Conservation (phyloP, 2,113 vertebrate genomes). For the Coreoperca whiteheadi region DNA sequence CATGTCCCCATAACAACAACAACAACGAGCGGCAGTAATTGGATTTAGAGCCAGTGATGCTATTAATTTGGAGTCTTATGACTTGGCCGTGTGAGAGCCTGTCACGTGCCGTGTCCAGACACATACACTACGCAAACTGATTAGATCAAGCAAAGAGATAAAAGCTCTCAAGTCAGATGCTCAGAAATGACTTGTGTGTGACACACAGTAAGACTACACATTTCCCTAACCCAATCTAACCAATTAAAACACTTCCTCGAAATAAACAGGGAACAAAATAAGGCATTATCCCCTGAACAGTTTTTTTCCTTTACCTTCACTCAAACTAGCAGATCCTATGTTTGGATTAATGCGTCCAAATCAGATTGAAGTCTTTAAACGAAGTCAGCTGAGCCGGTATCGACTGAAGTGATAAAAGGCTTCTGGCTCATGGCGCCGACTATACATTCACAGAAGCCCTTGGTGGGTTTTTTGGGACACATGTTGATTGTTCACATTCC, state of each 20-base stretch:
- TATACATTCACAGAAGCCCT: conserved; percentile 1
- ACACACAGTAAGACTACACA: conserved; percentile 13
- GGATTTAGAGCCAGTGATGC: conserved; percentile 64
- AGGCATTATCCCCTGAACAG: not conserved
- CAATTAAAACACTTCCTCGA: not conserved
- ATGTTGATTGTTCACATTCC: not conserved
- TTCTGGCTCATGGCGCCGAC: not conserved
- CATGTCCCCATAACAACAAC: conserved; percentile 31
- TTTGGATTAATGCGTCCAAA: conserved; percentile 1
- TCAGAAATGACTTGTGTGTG: conserved; percentile 6
- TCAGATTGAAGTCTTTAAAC: not conserved
- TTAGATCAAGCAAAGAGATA: conserved; percentile 46
- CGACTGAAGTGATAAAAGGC: not conserved
- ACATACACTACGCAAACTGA: conserved; percentile 41
- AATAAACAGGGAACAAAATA: conserved; percentile 4
- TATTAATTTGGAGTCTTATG: conserved; percentile 69
- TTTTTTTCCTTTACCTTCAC: not conserved
- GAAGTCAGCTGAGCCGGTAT: conserved; percentile 11
- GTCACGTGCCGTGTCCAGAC: conserved; percentile 58
- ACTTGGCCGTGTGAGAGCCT: conserved; percentile 53
- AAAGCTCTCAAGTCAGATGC: conserved; percentile 33
- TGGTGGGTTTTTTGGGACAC: not conserved
- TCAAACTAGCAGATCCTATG: not conserved
- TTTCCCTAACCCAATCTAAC: conserved; percentile 23
- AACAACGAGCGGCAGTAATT: conserved; percentile 62